A percentile compares a stretch with the other conserved stretches of the same genome.
These are phyloP conservation scores for Tarsius wallacei DNA, from an alignment of 2,797 vertebrate species.

Conservation along the genomic window DNA sequence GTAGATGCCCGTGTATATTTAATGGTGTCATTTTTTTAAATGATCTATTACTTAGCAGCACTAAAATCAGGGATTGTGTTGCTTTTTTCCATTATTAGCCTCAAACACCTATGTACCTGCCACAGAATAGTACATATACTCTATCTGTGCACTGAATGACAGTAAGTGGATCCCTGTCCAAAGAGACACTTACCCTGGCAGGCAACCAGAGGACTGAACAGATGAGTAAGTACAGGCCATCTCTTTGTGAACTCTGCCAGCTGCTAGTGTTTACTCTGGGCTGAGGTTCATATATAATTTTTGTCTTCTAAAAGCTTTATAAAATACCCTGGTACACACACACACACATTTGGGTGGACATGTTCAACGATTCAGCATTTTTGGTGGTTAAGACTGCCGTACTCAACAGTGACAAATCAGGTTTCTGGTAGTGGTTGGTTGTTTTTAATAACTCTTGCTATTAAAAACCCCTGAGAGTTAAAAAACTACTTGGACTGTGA, in stretches of 20 bases:
- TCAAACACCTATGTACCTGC: background rate
- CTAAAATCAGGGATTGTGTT: background rate
- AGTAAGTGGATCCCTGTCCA: background rate
- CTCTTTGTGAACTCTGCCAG: conserved; percentile 24
- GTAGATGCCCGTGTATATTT: background rate
- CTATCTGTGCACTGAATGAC: background rate
- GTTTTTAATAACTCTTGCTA: background rate
- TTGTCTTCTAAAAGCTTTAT: conserved; percentile 46
- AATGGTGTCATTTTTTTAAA: background rate
- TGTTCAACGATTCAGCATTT: background rate
- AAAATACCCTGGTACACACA: background rate
- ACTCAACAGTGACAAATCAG: background rate
- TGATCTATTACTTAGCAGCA: background rate
- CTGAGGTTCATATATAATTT: background rate
- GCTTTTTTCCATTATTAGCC: background rate
- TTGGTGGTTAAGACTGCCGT: background rate
- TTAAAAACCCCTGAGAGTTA: conserved; percentile 21
- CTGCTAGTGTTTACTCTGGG: background rate
- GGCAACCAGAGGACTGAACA: background rate
- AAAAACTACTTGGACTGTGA: background rate
- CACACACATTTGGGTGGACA: background rate
- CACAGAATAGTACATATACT: background rate
- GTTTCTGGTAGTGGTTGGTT: background rate
- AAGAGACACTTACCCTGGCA: background rate
- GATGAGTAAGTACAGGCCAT: background rate